Evolutionary conservation across 2,888 invertebrate species (phyloP), one percentile per base, ranked within the genome.

Genomic region (Pristionchus arcanus): DNA sequence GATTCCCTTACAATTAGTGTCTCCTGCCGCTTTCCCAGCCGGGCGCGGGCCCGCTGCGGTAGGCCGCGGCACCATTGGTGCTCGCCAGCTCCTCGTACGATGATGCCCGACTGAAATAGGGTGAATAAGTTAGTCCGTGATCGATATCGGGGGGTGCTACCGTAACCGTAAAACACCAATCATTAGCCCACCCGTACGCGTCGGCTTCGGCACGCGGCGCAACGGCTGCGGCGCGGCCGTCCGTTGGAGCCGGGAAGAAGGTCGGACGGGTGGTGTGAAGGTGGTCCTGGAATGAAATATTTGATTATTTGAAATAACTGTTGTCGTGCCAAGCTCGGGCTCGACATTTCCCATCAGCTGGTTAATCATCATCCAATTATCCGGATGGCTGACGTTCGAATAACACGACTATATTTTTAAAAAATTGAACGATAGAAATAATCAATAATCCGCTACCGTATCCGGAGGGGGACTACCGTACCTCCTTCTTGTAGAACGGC

Each of bases 11-110:
- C 83, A 42, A 21, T 53, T 25, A 87, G 21, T 87, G 42, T 66
- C 87, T 9, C 31, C 87, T 68, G n/a, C 42, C 87, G 21, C 81
- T 25, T 19, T 88, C 74, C 87, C 87, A 88, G n/a, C 87, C 87
- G 55, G 87, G 87, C 21, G 87, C 87, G 19, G 87, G 87, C 1
- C 87, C 87, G 28, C 74, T 42, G 15, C 87, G 71, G 55, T 88
- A 88, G 53, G 74, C 15, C 21, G 87, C 74, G 15, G 87, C 87
- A 7, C 87, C 87, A 11, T 37, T 63, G 31, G 49, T 37, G 53
- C 53, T 55, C 53, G 87, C 87, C 15, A 88, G 53, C 13, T 74
- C 55, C 25, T 88, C 87, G 55, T 88, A 88, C 55, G 87, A 55
- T 34, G 53, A 21, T 28, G 87, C 87, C 13, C 87, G 63, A 28